Conservation (phyloP, 2,113 vertebrate species). For the Calidris pugnax region DNA sequence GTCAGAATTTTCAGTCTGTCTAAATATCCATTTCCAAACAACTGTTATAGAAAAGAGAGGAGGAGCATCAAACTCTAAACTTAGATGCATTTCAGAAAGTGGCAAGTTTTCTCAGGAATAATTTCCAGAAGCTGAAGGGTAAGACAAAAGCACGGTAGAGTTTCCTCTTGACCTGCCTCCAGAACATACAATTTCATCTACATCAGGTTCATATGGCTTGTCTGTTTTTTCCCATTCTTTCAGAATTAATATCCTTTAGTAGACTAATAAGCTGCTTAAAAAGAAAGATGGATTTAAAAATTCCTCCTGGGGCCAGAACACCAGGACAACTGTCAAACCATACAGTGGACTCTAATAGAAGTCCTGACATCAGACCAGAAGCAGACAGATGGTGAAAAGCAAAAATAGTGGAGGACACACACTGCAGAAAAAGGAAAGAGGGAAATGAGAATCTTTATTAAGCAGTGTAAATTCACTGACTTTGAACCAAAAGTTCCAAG, state of each 20-base stretch:
- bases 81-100: not conserved
- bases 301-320: not conserved
- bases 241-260: not conserved
- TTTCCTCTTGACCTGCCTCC: not conserved
- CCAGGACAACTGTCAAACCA: constrained; percentile 4
- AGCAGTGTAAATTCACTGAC: not conserved
- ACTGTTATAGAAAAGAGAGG: not conserved
- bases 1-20: not conserved
- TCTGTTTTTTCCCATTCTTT: not conserved
- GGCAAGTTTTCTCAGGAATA: not conserved
- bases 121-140: not conserved
- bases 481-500: not conserved
- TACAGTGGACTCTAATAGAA: not conserved
- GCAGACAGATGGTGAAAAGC: not conserved
- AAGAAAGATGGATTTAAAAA: not conserved
- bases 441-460: not conserved
- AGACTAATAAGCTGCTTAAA: not conserved
- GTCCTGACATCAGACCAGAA: not conserved
- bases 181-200: not conserved
- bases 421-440: not conserved
- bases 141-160: not conserved
- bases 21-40: not conserved
- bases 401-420: not conserved
- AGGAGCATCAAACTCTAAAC: not conserved
- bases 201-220: not conserved